Percentiles rank a stretch among this genome's conserved stretches.
Conservation (phyloP, 2,797 vertebrate species). For the Melanotaenia maccullochi region DNA sequence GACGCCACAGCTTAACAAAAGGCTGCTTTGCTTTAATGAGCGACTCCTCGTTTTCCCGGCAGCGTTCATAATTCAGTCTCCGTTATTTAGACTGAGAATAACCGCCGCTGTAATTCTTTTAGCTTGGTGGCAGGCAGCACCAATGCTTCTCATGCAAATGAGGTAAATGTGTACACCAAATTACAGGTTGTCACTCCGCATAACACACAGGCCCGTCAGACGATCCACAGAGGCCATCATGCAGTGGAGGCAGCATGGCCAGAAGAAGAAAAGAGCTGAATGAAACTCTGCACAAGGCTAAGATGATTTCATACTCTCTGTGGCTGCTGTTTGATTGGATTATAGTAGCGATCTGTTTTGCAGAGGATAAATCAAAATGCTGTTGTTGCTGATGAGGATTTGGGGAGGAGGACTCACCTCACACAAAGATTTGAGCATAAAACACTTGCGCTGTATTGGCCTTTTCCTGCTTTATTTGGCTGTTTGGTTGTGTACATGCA, state of each 20-base stretch:
- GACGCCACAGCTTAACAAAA: slow-evolving; percentile 31
- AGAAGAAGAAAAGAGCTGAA: slow-evolving; percentile 23
- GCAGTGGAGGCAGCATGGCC: slow-evolving; percentile 23
- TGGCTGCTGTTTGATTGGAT: slow-evolving; percentile 68
- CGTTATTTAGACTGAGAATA: slow-evolving; percentile 64
- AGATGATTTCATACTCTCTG: slow-evolving; percentile 66
- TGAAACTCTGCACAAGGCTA: slow-evolving; percentile 35
- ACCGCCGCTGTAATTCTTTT: slow-evolving; percentile 51
- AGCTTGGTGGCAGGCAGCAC: slow-evolving; percentile 48
- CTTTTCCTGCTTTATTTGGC: slow-evolving; percentile 49
- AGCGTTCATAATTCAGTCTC: slow-evolving; percentile 41
- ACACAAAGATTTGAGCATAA: not conserved
- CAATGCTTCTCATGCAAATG: slow-evolving; percentile 76
- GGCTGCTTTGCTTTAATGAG: slow-evolving; percentile 34
- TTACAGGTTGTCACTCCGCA: slow-evolving; percentile 72
- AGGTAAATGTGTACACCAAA: slow-evolving; percentile 73
- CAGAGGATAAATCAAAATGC: slow-evolving; percentile 64
- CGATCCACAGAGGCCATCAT: slow-evolving; percentile 36
- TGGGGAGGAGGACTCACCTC: slow-evolving; percentile 26
- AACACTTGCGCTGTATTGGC: slow-evolving; percentile 25
- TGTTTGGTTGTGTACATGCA: slow-evolving; percentile 55
- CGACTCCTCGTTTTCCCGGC: slow-evolving; percentile 65
- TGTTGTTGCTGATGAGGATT: slow-evolving; percentile 40
- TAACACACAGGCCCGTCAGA: slow-evolving; percentile 46
- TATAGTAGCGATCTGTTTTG: slow-evolving; percentile 60